Evolutionary conservation across 2,888 invertebrate species (phyloP).

Genomic region (Lochmaea capreae): DNA sequence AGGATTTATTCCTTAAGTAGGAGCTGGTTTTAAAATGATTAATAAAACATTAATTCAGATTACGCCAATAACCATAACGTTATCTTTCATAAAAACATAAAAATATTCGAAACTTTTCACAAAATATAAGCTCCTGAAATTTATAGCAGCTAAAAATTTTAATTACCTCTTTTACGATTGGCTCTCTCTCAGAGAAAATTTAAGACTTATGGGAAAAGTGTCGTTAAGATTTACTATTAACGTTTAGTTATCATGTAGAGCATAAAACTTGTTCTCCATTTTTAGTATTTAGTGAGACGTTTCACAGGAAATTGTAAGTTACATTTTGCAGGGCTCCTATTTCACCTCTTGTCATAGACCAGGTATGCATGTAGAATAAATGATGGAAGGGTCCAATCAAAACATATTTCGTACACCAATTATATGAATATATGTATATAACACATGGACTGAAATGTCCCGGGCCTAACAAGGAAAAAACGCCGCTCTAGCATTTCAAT

Average conservation of each 20-base stretch:
- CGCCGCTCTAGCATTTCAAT: no score
- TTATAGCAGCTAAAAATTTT: constrained; percentile 7
- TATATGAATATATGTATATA: no score
- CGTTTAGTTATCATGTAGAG: constrained; percentile 10
- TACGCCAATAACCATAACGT: no score
- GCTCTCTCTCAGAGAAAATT: background rate
- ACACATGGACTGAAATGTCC: no score
- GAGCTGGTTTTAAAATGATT: no score
- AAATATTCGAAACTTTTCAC: background rate
- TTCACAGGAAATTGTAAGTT: background rate
- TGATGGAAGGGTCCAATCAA: background rate
- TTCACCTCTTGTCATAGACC: background rate
- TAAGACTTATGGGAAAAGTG: constrained; percentile 4
- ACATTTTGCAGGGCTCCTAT: background rate
- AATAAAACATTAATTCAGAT: no score
- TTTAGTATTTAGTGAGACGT: constrained; percentile 2
- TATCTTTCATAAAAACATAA: background rate
- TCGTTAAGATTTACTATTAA: constrained; percentile 1
- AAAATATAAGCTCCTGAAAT: background rate
- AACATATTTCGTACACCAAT: background rate
- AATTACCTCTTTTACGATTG: constrained; percentile 7
- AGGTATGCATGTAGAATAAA: background rate
- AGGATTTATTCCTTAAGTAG: no score
- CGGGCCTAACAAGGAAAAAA: no score
- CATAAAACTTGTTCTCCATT: constrained; percentile 14